These are phyloP conservation scores for Aphis gossypii DNA, from an alignment of 1,140 invertebrate species.

Conservation along the genomic window DNA sequence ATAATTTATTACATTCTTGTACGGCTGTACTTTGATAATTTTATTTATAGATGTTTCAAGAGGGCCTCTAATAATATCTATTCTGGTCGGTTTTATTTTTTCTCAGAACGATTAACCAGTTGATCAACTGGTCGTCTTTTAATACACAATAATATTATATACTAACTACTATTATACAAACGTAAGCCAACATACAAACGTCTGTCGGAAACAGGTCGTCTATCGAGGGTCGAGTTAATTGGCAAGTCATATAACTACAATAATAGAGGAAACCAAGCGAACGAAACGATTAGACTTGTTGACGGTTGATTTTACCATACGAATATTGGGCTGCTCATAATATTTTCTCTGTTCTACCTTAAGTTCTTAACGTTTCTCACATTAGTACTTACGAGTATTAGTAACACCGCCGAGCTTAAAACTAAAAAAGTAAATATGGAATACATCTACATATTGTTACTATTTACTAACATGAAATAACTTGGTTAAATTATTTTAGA, in stretches of 20 bases:
- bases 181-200: background rate
- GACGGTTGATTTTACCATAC: background rate
- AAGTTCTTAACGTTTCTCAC: background rate
- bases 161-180: background rate
- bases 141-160: background rate
- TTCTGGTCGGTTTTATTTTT: background rate
- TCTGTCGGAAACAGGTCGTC: background rate
- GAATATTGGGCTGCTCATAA: background rate
- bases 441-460: background rate
- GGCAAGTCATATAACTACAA: conserved; percentile 3
- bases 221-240: background rate
- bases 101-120: background rate
- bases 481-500: background rate
- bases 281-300: background rate
- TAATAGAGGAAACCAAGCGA: background rate
- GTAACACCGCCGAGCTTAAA: background rate
- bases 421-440: background rate
- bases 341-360: background rate
- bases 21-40: background rate
- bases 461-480: background rate
- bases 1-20: background rate
- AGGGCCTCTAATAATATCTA: background rate
- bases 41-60: background rate
- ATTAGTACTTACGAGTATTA: background rate
- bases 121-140: background rate